Evolutionary conservation across 1,140 invertebrate genomes (phyloP), one percentile per base, ranked within the genome.

Genomic region (Euschistus heros): DNA sequence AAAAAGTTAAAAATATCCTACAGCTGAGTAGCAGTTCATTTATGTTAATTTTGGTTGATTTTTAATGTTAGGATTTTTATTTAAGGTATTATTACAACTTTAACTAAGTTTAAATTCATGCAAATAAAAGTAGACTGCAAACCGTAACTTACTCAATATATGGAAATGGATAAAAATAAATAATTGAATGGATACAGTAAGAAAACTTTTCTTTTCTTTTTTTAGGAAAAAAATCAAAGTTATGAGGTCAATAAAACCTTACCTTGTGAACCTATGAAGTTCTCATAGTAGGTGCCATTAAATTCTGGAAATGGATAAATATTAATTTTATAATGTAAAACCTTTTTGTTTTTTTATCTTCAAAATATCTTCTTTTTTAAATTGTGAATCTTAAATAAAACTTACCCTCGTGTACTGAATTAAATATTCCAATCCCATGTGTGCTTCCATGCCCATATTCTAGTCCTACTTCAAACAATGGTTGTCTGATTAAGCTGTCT

Each of bases 371-470:
- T 37, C 10, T 2, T 37, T 37, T 17, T 8, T 54, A 7, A 54
- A 4, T n/a, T 5, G 13, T 50, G 44, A 46, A 46, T 22, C 2
- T 22, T 3, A 7, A n/a, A 20, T 54, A 7, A 61, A 18, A 42
- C 46, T 62, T 42, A 66, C 89, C 84, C 84, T 94, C 91, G 73
- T 91, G 87, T 50, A 91, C 86, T 68, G 84, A 86, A 2, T 89
- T 80, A 72, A 91, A 94, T 18, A 88, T 82, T 0, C 94, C 94
- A 22, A 96, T 88, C 7, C 93, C 93, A 74, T 95, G 91, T 2
- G 93, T 90, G 0, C 92, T 94, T 2, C 88, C 89, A 73, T 94
- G 91, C n/a, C 82, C 76, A 74, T 92, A 96, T 74, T 96, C 88
- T 66, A 88, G 80, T 54, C 88, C 87, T 33, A 80, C 76, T 22